Evolutionary conservation across 2,888 invertebrate species (phyloP), one percentile per base, ranked within the genome.

Genomic region (Lissocephala sabroskyi): DNA sequence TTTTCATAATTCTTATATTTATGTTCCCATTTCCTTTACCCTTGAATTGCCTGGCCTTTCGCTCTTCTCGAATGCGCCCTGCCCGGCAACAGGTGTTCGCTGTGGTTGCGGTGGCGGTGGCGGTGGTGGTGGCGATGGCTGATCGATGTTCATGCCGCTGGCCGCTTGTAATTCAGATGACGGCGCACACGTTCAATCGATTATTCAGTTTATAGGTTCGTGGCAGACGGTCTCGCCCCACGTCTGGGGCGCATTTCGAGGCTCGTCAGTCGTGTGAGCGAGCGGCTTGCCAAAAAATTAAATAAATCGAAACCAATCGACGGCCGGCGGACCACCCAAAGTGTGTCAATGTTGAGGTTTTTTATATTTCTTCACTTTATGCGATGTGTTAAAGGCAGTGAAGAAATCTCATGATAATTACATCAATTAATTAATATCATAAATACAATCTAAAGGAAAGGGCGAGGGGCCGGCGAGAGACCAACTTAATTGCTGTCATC

Each of bases 351-450:
- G 78, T 59, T 74, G 68, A 14, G 7, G 6, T 35, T 35, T 35
- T 35, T 30, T 7, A 3, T 11, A n/a, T n/a, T n/a, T n/a, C n/a
- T n/a, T n/a, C n/a, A n/a, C n/a, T n/a, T n/a, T n/a, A 11, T 30
- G 30, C 30, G 30, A 10, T 30, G 4, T 30, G 23, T 23, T 30
- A 30, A 30, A 56, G 40, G 41, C 62, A 61, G 3, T 7, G 7
- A 23, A 7, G 7, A 16, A 35, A 35, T 35, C 35, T 35, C 16
- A 23, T 23, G 23, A 23, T 7, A 23, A 74, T 74, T 65, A 75
- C 52, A 67, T 77, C 77, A 70, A 77, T 70, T 70, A 78, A 70
- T 70, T 70, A 77, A 75, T 77, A 65, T 71, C 75, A 62, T 78
- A 78, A 68, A 77, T 77, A 71, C 37, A n/a, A n/a, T n/a, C n/a